Evolutionary conservation across 2,888 invertebrate species (phyloP).

Genomic region (Megalurothrips usitatus): DNA sequence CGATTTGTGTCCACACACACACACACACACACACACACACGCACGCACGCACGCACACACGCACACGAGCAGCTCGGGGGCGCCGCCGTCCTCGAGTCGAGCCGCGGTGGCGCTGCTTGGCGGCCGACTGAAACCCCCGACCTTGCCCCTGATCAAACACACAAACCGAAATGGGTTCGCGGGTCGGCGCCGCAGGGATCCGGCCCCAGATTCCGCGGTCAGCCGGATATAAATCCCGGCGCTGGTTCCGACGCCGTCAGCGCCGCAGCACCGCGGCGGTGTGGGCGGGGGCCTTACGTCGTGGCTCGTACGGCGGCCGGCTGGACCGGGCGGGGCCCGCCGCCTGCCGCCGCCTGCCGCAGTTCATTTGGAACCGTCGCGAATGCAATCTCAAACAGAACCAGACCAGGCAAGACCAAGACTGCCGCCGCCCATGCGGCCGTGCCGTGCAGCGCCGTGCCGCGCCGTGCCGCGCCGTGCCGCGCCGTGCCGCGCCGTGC

Average conservation of each 20-base stretch:
- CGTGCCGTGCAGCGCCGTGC: too few species aligned
- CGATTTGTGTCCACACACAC: too few species aligned
- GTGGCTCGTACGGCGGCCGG: too few species aligned
- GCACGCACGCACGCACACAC: neutral
- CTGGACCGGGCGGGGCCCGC: too few species aligned
- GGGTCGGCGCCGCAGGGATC: neutral
- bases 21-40: neutral
- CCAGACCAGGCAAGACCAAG: too few species aligned
- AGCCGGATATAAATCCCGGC: neutral
- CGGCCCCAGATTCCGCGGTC: neutral
- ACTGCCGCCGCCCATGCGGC: too few species aligned
- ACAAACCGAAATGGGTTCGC: neutral
- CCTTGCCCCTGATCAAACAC: constrained; percentile 24
- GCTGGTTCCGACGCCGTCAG: neutral
- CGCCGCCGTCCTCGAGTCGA: neutral
- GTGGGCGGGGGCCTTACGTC: neutral
- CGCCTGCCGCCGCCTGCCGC: too few species aligned
- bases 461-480: too few species aligned
- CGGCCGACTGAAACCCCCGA: neutral
- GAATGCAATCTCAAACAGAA: too few species aligned
- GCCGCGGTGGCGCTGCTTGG: neutral
- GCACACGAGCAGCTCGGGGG: neutral
- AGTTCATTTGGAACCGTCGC: too few species aligned
- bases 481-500: too few species aligned
- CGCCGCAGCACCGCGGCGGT: neutral